phyloP scores from a whole-genome alignment of 2,113 vertebrate species.

The Myotis yumanensis region DNA sequence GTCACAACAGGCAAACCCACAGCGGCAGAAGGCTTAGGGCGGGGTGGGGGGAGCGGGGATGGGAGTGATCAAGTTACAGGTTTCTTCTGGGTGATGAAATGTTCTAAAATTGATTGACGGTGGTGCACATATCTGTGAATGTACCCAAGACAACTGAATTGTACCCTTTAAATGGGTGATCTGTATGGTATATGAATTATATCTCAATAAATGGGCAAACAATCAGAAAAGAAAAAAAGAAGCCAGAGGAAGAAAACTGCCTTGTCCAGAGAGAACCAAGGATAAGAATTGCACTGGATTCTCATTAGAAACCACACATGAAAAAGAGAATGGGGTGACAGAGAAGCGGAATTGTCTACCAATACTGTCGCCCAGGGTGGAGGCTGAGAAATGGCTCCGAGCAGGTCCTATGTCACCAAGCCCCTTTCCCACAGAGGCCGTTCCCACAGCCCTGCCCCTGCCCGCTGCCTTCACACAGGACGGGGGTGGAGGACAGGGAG shows the following conservation, averaged over 20 bases:
- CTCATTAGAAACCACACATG: background rate
- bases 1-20: background rate
- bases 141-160: background rate
- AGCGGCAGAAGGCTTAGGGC: background rate
- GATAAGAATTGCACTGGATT: background rate
- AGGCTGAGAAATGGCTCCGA: background rate
- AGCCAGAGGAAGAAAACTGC: background rate
- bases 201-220: background rate
- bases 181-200: background rate
- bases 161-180: background rate
- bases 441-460: background rate
- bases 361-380: background rate
- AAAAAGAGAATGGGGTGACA: background rate
- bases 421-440: background rate
- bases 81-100: background rate
- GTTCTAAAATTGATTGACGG: background rate
- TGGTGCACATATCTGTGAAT: background rate
- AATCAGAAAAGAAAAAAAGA: background rate
- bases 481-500: fast-evolving
- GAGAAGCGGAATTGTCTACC: background rate
- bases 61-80: background rate
- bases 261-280: background rate
- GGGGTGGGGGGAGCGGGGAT: background rate
- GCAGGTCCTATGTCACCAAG: background rate
- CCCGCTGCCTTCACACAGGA: background rate